Percentiles rank a stretch among this genome's conserved stretches.
These are phyloP conservation scores for Etheostoma nigrum DNA, from an alignment of 2,797 vertebrate genomes.

Conservation along the genomic window DNA sequence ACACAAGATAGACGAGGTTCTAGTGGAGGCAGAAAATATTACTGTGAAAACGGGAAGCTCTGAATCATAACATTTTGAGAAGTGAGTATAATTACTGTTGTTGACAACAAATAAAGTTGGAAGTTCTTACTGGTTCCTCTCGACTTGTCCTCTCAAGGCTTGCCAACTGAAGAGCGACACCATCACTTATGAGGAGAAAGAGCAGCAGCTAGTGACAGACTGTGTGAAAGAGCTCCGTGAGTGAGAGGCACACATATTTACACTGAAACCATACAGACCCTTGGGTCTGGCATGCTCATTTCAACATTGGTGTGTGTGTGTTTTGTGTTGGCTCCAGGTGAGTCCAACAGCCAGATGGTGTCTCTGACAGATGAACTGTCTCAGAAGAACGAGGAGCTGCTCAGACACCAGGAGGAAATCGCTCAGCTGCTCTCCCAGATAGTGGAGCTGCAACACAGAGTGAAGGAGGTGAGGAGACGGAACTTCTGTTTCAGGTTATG, in stretches of 20 bases:
- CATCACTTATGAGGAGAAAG: constrained; percentile 95
- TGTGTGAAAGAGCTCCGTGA: constrained; percentile 97
- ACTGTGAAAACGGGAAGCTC: not conserved
- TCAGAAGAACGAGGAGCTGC: constrained; percentile 92
- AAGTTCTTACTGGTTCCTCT: not conserved
- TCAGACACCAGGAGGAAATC: constrained; percentile 97
- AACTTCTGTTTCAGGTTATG: not conserved
- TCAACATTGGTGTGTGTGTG: not conserved
- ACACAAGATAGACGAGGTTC: not conserved
- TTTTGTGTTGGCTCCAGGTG: constrained; percentile 81
- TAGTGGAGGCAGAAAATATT: not conserved
- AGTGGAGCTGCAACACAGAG: constrained; percentile 93
- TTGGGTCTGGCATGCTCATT: not conserved
- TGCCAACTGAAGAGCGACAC: constrained; percentile 95
- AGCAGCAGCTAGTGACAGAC: constrained; percentile 95
- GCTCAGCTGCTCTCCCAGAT: constrained; percentile 95
- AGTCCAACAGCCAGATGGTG: constrained; percentile 95
- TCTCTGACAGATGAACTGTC: constrained; percentile 92
- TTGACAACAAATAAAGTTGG: too few relatives aligned
- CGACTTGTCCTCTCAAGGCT: constrained; percentile 81
- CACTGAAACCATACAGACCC: not conserved
- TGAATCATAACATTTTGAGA: constrained; percentile 1
- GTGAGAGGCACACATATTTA: constrained; percentile 67
- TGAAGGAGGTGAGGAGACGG: constrained; percentile 89
- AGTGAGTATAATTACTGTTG: not conserved